A percentile compares a stretch with the other conserved stretches of the same genome.
Conservation (phyloP, 2,888 invertebrate species). For the Nomada fabriciana region DNA sequence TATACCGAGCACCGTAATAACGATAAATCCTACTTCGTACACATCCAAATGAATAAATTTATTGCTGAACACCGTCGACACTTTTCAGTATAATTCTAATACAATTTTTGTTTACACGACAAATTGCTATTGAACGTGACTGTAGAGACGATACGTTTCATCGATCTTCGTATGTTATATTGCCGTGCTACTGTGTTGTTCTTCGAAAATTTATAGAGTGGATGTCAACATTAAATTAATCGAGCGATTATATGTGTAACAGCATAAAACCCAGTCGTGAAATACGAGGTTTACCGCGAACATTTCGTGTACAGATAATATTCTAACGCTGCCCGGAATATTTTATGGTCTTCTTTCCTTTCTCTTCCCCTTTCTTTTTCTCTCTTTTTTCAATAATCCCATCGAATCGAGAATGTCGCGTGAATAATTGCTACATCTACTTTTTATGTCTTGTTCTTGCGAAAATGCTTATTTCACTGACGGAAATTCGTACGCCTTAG, state of each 20-base stretch:
- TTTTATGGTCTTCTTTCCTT: not conserved
- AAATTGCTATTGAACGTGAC: constrained; percentile 15
- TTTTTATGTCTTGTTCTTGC: not conserved
- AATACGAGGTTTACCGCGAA: not conserved
- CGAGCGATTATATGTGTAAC: not conserved
- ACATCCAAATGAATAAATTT: constrained; percentile 17
- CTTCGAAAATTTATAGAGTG: not conserved
- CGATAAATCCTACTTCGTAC: constrained; percentile 14
- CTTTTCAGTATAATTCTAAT: constrained; percentile 30
- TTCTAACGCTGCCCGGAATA: not conserved
- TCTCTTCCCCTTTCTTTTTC: not conserved
- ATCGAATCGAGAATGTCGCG: not conserved
- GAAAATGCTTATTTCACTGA: not conserved
- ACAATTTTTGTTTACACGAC: constrained; percentile 20
- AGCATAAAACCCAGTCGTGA: not conserved
- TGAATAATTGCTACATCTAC: not conserved
- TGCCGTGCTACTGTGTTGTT: no score
- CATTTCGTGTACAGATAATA: not conserved
- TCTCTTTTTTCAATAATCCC: not conserved
- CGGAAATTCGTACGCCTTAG: not conserved
- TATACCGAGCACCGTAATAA: not conserved
- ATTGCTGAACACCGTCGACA: constrained; percentile 19
- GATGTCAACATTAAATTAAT: not conserved
- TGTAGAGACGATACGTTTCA: not conserved
- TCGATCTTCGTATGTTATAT: not conserved